Percentiles rank a stretch among this genome's conserved stretches.
Evolutionary conservation across 1,140 invertebrate species (phyloP).

Genomic region (Holotrichia oblita): DNA sequence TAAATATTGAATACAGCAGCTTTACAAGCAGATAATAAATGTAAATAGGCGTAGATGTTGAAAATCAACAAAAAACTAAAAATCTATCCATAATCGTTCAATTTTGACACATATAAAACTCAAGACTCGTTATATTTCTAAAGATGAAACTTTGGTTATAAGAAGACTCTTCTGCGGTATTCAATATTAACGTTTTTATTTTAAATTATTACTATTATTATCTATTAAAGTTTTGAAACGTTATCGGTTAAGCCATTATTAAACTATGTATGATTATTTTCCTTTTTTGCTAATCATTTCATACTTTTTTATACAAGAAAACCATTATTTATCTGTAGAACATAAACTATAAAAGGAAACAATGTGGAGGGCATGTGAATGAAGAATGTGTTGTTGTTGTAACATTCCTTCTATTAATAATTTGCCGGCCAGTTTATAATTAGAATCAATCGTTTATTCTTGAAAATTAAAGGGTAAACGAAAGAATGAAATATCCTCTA

Average conservation of each 20-base stretch:
- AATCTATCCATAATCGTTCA: too few species aligned
- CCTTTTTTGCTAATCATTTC: slow-evolving; percentile 14
- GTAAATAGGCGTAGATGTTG: background rate
- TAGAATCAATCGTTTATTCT: slow-evolving; percentile 43
- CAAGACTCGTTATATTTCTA: too few species aligned
- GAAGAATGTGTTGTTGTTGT: slow-evolving; percentile 27
- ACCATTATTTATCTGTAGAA: background rate
- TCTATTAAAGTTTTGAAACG: background rate
- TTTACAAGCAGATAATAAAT: background rate
- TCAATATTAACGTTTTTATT: slow-evolving; percentile 46
- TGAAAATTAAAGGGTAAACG: background rate
- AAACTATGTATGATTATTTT: background rate
- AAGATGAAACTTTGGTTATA: background rate
- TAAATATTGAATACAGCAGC: slow-evolving; percentile 5
- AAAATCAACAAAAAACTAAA: background rate
- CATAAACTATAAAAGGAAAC: background rate
- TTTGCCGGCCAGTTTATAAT: slow-evolving; percentile 50
- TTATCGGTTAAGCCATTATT: slow-evolving; percentile 8
- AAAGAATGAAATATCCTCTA: slow-evolving; percentile 11
- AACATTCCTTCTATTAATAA: slow-evolving; percentile 42
- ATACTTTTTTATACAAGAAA: slow-evolving; percentile 19
- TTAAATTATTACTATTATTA: slow-evolving; percentile 41
- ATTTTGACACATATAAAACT: too few species aligned
- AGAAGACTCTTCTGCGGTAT: background rate
- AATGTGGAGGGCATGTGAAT: background rate